Percentiles rank a stretch among this genome's conserved stretches.
Conservation (phyloP, 2,888 invertebrate genomes). For the Morinoia aosen region DNA sequence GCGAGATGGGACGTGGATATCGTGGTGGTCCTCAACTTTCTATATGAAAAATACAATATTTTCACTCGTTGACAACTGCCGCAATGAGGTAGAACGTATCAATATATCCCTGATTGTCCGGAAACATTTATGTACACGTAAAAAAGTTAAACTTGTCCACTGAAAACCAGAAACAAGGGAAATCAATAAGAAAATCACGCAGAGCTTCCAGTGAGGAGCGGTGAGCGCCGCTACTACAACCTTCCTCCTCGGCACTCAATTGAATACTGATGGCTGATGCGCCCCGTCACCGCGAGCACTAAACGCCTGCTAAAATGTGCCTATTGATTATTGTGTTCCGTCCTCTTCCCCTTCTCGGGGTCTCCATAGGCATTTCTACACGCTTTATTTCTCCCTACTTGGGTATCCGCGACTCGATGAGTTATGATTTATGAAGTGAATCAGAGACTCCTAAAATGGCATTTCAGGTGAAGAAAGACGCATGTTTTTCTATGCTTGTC, state of each 20-base stretch:
- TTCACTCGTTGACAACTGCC: neutral
- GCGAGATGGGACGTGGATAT: neutral
- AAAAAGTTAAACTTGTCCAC: neutral
- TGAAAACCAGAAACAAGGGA: slow-evolving; percentile 1
- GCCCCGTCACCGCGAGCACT: slow-evolving; percentile 14
- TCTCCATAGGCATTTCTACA: neutral
- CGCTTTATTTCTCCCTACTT: neutral
- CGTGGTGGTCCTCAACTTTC: neutral
- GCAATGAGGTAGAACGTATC: slow-evolving; percentile 13
- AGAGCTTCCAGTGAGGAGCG: slow-evolving; percentile 35
- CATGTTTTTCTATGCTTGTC: neutral
- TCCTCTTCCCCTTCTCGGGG: slow-evolving; percentile 13
- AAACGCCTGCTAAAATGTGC: slow-evolving; percentile 36
- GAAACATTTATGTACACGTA: slow-evolving; percentile 15
- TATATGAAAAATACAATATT: slow-evolving; percentile 12
- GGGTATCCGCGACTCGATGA: neutral
- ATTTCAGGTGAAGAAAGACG: neutral
- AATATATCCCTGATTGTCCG: slow-evolving; percentile 40
- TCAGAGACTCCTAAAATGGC: neutral
- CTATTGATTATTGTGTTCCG: slow-evolving; percentile 32
- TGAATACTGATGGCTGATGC: slow-evolving; percentile 14
- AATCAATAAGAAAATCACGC: slow-evolving; percentile 25
- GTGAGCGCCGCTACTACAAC: neutral
- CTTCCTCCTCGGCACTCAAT: slow-evolving; percentile 19
- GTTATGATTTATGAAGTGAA: neutral